phyloP scores from a whole-genome alignment of 2,888 invertebrate species.

The Ormyrus pomaceus region DNA sequence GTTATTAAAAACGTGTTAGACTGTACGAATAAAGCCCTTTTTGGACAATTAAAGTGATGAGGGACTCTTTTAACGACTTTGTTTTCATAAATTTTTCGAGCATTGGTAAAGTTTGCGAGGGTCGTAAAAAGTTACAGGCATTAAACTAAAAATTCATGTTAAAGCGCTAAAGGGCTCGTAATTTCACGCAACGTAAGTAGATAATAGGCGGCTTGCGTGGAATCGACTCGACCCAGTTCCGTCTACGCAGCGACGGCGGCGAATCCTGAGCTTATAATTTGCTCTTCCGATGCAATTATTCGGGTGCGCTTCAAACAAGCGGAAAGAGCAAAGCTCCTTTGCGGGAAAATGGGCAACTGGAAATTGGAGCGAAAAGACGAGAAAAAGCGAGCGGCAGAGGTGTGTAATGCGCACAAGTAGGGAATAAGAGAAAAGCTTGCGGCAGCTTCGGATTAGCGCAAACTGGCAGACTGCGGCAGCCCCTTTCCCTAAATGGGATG shows the following conservation, averaged over 20 bases:
- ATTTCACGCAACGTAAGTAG: slow-evolving; percentile 25
- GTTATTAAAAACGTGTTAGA: no score
- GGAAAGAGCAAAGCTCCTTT: slow-evolving; percentile 2
- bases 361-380: slow-evolving; percentile 1
- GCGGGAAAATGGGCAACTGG: slow-evolving; percentile 22
- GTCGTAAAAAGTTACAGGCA: background rate
- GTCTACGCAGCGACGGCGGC: slow-evolving; percentile 20
- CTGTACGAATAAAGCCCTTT: no score
- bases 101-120: background rate
- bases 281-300: slow-evolving; percentile 38
- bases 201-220: slow-evolving; percentile 19
- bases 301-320: slow-evolving; percentile 18
- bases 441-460: slow-evolving; percentile 62
- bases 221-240: slow-evolving; percentile 40
- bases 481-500: slow-evolving; percentile 62
- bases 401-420: slow-evolving; percentile 61
- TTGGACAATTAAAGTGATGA: no score
- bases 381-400: slow-evolving; percentile 9
- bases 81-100: no score
- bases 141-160: background rate
- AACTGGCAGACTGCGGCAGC: slow-evolving; percentile 53
- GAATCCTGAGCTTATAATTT: slow-evolving; percentile 38
- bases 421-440: slow-evolving; percentile 61
- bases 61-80: no score
- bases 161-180: background rate